Base-by-base conservation (phyloP, 2,113 vertebrate species). In the Egretta garzetta region DNA sequence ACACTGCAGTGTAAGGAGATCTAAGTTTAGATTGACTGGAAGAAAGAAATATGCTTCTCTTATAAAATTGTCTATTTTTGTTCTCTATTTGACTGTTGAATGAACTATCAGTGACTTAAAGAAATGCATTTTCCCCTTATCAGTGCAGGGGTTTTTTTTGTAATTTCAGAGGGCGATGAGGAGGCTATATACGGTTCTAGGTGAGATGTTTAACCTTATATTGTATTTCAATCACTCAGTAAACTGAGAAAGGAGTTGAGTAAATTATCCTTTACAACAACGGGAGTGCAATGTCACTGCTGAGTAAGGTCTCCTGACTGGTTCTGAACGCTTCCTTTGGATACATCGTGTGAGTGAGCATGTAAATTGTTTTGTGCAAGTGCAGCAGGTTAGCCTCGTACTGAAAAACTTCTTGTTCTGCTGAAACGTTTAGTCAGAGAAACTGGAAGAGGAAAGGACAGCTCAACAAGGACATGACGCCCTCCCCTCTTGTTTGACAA, bases 241-340 rank as follows among this genome's bases (percentile, higher is more conserved):
- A 87, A 81, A 67, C 50, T 32, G 60, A 92, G 58, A 89, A 66
- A 72, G 18, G 71, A 4, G 7, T 50, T 62, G 64, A 87, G 90
- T 45, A 93, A 90, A 90, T 95, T 79, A 75, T 72, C 30, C 53
- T 12, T 60, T 76, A 68, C 49, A 85, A 55, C 22, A 66, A 55
- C 1, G 1, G 33, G 37, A 83, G n/a, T 4, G 27, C 80, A 77
- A 79, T 75, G 70, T 52, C 84, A 94, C 55, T 89, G 93, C 91
- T 94, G 89, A 94, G 43, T 82, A 94, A 95, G 84, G 68, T 60
- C 39, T 91, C 62, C 84, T 81, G 86, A n/a, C 60, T 64, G 66
- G 45, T 22, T 96, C 62, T 83, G 53, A 92, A 92, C 11, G 22
- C 79, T 79, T 94, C 63, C 55, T 81, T 72, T 27, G 55, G 55